Conservation (phyloP, 2,113 vertebrate species). For the Takifugu bimaculatus region DNA sequence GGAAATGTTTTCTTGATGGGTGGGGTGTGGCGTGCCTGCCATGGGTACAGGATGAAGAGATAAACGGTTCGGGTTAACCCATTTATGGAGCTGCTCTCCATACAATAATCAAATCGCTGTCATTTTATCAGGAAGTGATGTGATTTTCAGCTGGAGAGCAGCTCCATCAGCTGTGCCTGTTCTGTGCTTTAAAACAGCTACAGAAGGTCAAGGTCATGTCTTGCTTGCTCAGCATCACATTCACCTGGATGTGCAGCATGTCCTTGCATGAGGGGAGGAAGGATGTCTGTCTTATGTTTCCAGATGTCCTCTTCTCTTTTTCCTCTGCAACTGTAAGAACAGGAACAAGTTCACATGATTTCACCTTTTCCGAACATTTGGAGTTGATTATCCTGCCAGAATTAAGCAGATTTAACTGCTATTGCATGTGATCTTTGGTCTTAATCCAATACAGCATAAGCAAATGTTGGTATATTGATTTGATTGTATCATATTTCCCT, state of each 20-base stretch:
- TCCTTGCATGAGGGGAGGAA: slow-evolving; percentile 33
- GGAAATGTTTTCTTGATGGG: slow-evolving; percentile 7
- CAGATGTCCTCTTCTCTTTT: background rate
- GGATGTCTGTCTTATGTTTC: background rate
- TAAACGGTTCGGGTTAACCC: slow-evolving; percentile 38
- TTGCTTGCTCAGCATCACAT: slow-evolving; percentile 40
- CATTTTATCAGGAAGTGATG: background rate
- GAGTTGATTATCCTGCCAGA: slow-evolving; percentile 1
- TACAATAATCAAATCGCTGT: slow-evolving; percentile 6
- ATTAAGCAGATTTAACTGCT: background rate
- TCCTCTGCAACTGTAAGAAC: slow-evolving; percentile 7
- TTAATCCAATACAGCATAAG: too few species aligned
- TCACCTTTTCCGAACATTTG: background rate
- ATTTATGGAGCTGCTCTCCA: slow-evolving; percentile 6
- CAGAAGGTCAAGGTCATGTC: slow-evolving; percentile 55
- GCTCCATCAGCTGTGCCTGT: too few species aligned
- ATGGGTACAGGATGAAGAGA: slow-evolving; percentile 16
- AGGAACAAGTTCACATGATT: slow-evolving; percentile 6
- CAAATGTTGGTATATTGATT: too few species aligned
- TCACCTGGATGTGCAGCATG: slow-evolving; percentile 29
- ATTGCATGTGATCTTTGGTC: background rate
- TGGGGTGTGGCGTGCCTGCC: slow-evolving; percentile 22
- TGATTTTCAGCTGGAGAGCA: too few species aligned
- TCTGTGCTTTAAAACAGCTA: background rate
- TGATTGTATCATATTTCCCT: too few species aligned